phyloP scores from a whole-genome alignment of 2,113 vertebrate genomes.

The Taurulus bubalis region DNA sequence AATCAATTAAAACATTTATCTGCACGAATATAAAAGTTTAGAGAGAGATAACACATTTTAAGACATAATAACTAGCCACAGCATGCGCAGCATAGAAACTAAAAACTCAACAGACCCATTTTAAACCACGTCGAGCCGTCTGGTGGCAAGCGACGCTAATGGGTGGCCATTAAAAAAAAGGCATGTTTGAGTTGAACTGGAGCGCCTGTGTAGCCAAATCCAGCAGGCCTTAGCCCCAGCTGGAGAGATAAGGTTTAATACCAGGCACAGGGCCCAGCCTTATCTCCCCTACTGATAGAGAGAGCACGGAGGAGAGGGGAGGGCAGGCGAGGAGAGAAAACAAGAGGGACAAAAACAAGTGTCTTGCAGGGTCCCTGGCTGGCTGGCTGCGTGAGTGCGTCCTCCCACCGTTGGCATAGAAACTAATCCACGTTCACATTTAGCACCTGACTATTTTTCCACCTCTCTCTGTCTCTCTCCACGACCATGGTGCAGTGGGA shows the following conservation, averaged over 20 bases:
- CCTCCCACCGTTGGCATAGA: constrained; percentile 85
- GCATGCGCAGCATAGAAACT: constrained; percentile 9
- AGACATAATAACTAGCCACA: constrained; percentile 16
- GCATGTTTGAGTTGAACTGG: constrained; percentile 74
- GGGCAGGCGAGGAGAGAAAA: constrained; percentile 65
- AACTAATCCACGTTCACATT: constrained; percentile 86
- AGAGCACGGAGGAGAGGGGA: constrained; percentile 57
- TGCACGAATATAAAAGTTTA: constrained; percentile 49
- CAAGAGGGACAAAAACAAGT: constrained; percentile 81
- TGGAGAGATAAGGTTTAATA: constrained; percentile 82
- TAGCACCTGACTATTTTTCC: constrained; percentile 78
- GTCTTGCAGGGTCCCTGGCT: constrained; percentile 80
- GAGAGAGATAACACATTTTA: constrained; percentile 8
- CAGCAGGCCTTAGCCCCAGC: constrained; percentile 79
- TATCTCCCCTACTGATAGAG: constrained; percentile 78
- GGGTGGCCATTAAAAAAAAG: constrained; percentile 76
- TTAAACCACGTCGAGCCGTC: constrained; percentile 31
- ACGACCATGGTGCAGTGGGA: constrained; percentile 54
- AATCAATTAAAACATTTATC: constrained; percentile 53
- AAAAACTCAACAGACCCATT: constrained; percentile 26
- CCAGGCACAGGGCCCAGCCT: constrained; percentile 72
- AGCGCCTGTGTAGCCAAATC: constrained; percentile 73
- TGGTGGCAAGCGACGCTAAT: constrained; percentile 67
- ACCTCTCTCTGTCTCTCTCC: neutral
- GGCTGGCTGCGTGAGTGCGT: constrained; percentile 77